Base-by-base conservation (phyloP, 2,797 vertebrate genomes). In the Graptemys geographica region DNA sequence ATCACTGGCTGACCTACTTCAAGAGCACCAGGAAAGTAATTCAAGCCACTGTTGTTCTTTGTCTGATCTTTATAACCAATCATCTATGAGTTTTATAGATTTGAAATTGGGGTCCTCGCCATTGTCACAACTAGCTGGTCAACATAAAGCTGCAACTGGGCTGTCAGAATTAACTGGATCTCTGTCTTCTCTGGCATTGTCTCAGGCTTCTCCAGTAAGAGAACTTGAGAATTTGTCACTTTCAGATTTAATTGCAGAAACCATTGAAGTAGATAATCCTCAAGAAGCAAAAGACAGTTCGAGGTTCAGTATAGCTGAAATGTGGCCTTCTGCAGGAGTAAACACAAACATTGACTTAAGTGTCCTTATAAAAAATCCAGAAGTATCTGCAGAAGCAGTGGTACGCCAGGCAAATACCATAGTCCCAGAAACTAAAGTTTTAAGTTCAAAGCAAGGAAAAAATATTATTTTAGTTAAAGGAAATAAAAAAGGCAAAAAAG, bases 1-100 rank as follows among this genome's bases (percentile, higher is more conserved):
- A 5, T 99, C 99, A 13, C 89, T 99, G 95, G 98, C 99, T 80
- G 99, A 99, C 95, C 98, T 99, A 91, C 98, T 99, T 94, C 98
- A 98, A 96, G 98, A 99, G 90, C 98, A 99, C 94, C 98, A 98
- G 91, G 98, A 98, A 96, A 98, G 92, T 84, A 98, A 95, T 93
- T 95, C 98, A 80, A 97, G 87, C 76, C 88, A 97, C 1, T 96
- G 95, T 91, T 97, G 94, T 28, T 92, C 98, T 84, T 96, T 98
- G 81, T 96, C 98, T 88, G 92, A 96, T 91, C 94, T 98, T 79
- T 98, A 97, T 94, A 97, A 95, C 62, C 96, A 95, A 55, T 92
- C 95, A 87, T 92, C 90, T 93, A 83, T 78, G 81, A 92, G 51
- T 95, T 84, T 97, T 12, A 52, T 84, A 91, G 94, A 97, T 95